A percentile compares a stretch with the other conserved stretches of the same genome.
phyloP scores from a whole-genome alignment of 1,140 invertebrate genomes.

The Hyles euphorbiae region DNA sequence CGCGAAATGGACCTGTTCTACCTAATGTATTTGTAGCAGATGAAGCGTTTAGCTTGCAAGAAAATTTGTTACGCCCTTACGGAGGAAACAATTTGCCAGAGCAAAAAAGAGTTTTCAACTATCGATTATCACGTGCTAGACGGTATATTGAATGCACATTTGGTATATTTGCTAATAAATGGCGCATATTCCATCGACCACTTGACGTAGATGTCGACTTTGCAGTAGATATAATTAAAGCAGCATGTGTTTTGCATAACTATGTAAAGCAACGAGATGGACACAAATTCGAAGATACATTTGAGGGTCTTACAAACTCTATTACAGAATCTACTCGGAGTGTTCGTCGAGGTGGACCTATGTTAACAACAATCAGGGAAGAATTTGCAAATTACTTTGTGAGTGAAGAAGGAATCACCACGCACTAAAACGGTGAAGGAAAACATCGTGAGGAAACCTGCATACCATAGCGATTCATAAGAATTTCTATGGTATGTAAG shows the following conservation, averaged over 20 bases:
- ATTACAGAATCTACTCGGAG: constrained; percentile 22
- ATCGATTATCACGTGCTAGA: constrained; percentile 23
- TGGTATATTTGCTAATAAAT: constrained; percentile 48
- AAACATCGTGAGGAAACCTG: too few relatives aligned
- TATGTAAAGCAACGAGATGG: constrained; percentile 49
- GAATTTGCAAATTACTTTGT: constrained; percentile 32
- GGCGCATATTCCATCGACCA: constrained; percentile 52
- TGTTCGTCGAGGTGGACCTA: constrained; percentile 23
- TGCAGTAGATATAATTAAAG: constrained; percentile 42
- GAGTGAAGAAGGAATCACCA: too few relatives aligned
- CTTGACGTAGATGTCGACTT: constrained; percentile 41
- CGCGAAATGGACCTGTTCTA: constrained; percentile 6
- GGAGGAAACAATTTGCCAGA: constrained; percentile 36
- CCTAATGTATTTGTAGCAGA: constrained; percentile 37
- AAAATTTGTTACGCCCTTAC: constrained; percentile 37
- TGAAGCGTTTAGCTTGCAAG: constrained; percentile 33
- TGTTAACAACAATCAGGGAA: constrained; percentile 26
- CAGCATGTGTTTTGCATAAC: constrained; percentile 54
- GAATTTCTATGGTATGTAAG: too few relatives aligned
- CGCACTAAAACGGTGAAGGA: too few relatives aligned
- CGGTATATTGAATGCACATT: constrained; percentile 36
- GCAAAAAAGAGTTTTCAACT: constrained; percentile 44
- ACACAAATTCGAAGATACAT: constrained; percentile 35
- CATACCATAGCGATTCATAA: too few relatives aligned
- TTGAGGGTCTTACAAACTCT: constrained; percentile 24